A percentile compares a stretch with the other conserved stretches of the same genome.
phyloP scores from a whole-genome alignment of 1,140 invertebrate species.

The Caerostris extrusa region DNA sequence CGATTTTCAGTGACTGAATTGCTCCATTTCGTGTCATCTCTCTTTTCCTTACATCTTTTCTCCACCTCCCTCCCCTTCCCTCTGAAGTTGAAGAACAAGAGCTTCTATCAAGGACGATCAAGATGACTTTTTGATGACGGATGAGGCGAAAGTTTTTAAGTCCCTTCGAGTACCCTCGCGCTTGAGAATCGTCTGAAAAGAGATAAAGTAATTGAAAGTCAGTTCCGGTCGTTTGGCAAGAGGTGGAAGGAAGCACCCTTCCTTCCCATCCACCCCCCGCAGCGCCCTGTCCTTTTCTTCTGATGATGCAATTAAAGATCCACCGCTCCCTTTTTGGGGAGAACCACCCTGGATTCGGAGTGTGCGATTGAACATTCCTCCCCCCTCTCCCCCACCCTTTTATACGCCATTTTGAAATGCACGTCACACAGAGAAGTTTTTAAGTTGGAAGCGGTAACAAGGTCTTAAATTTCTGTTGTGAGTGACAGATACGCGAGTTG shows the following conservation, averaged over 20 bases:
- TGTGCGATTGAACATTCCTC: background rate
- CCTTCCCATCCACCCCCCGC: background rate
- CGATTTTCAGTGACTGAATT: constrained; percentile 35
- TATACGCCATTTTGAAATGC: constrained; percentile 22
- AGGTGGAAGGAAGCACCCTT: background rate
- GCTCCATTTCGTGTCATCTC: background rate
- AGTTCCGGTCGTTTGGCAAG: constrained; percentile 62
- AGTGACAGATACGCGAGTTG: constrained; percentile 27
- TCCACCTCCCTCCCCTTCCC: background rate
- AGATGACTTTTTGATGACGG: constrained; percentile 69
- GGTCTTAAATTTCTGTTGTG: constrained; percentile 39
- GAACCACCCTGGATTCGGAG: background rate
- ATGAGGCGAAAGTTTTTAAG: constrained; percentile 28
- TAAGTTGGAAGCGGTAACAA: constrained; percentile 8
- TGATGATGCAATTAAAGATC: constrained; percentile 72
- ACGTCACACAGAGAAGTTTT: constrained; percentile 30
- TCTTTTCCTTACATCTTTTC: too few relatives aligned
- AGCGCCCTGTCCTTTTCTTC: background rate
- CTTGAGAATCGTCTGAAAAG: constrained; percentile 23
- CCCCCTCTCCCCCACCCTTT: background rate
- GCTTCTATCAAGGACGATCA: background rate
- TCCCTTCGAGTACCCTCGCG: background rate
- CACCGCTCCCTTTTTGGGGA: background rate
- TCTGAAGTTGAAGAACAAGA: constrained; percentile 24
- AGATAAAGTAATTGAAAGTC: constrained; percentile 74